Percentiles rank a stretch among this genome's conserved stretches.
phyloP scores from a whole-genome alignment of 2,888 invertebrate genomes.

The Steinernema carpocapsae region DNA sequence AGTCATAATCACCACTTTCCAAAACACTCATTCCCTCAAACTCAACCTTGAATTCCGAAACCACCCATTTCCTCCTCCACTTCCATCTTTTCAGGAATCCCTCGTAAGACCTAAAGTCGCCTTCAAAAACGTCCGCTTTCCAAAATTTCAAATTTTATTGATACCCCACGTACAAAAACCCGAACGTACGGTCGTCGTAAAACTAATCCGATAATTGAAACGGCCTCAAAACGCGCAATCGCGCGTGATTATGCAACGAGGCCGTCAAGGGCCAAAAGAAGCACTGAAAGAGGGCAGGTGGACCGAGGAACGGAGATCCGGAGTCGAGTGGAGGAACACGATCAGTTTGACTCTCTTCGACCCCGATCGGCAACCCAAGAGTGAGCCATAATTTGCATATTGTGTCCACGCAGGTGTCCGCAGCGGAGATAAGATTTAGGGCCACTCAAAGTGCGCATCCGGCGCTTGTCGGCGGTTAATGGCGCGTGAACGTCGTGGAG shows the following conservation, averaged over 20 bases:
- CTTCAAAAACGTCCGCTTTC: background rate
- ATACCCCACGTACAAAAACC: background rate
- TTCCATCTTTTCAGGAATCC: background rate
- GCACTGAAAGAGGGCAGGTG: background rate
- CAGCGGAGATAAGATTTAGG: conserved; percentile 23
- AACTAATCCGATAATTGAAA: conserved; percentile 29
- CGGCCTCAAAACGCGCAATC: background rate
- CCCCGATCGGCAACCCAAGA: background rate
- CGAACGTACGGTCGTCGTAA: conserved; percentile 24
- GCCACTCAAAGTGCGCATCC: background rate
- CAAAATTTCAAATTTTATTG: conserved; percentile 11
- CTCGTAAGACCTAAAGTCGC: background rate
- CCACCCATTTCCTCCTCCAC: background rate
- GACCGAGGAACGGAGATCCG: background rate
- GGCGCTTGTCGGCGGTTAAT: background rate
- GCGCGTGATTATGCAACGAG: conserved; percentile 10
- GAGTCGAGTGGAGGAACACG: background rate
- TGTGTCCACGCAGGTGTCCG: conserved; percentile 23
- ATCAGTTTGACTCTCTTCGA: background rate
- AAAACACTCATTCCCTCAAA: no score
- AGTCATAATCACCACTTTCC: no score
- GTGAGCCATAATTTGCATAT: conserved; percentile 11
- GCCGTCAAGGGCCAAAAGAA: background rate
- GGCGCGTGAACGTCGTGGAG: conserved; percentile 7
- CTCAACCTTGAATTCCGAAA: background rate